A percentile compares a stretch with the other conserved stretches of the same genome.
phyloP scores from a whole-genome alignment of 2,888 invertebrate species.

The Tachystola acroxantha region DNA sequence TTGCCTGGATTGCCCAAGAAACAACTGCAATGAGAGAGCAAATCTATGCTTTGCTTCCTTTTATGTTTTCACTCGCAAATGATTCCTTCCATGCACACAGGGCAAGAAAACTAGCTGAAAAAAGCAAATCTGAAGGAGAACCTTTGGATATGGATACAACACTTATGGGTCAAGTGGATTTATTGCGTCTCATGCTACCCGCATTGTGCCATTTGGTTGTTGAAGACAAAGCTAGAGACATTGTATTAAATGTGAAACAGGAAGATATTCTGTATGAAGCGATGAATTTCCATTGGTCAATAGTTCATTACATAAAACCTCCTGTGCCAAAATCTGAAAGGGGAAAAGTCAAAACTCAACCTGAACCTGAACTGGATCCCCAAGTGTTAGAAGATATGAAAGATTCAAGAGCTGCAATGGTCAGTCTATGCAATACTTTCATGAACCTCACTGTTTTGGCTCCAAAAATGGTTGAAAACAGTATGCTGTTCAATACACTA shows the following conservation, averaged over 20 bases:
- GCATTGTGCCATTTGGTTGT: conserved; percentile 94
- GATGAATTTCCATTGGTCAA: conserved; percentile 90
- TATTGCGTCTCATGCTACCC: conserved; percentile 90
- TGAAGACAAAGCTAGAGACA: conserved; percentile 91
- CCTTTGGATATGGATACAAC: conserved; percentile 59
- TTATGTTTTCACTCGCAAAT: conserved; percentile 87
- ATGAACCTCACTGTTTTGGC: conserved; percentile 96
- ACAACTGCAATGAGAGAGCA: conserved; percentile 92
- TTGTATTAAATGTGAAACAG: conserved; percentile 86
- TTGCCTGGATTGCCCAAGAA: conserved; percentile 95
- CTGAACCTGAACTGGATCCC: conserved; percentile 85
- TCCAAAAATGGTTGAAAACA: conserved; percentile 88
- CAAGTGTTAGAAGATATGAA: conserved; percentile 89
- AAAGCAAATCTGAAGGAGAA: conserved; percentile 79
- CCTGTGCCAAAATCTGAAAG: conserved; percentile 89
- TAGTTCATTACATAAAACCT: conserved; percentile 91
- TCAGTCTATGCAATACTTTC: conserved; percentile 93
- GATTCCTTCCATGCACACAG: conserved; percentile 88
- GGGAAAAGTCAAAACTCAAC: conserved; percentile 84
- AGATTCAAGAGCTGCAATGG: conserved; percentile 90
- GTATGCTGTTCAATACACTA: conserved; percentile 86
- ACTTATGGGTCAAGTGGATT: conserved; percentile 81
- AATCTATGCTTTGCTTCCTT: conserved; percentile 89
- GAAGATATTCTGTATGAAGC: conserved; percentile 90
- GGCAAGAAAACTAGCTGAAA: conserved; percentile 82